Base-by-base conservation (phyloP, 2,797 vertebrate species). In the Eleutherodactylus coqui region DNA sequence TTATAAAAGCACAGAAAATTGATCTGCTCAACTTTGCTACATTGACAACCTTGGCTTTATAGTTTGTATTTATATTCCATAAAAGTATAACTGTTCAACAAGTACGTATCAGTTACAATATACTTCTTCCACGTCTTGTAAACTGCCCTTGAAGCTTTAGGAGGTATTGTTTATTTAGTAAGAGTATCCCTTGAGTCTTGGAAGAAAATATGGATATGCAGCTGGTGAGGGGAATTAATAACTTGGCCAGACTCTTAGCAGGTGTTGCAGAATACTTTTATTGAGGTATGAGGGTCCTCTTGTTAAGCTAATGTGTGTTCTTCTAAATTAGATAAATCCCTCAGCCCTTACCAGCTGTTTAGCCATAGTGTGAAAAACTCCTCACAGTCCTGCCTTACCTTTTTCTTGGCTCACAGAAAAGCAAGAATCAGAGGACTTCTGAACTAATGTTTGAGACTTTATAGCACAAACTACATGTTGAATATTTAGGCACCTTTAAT, bases 261-360 rank as follows among this genome's bases (percentile, higher is more conserved):
- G 86, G 82, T 87, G 82, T 84, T 87, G 72, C 21, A 62, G 41
- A 83, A 67, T 51, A 36, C 43, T 84, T 87, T 84, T 83, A 79
- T 84, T 79, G 41, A 87, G 47, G 81, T 87, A 60, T 9, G 49
- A 64, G 82, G 86, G 86, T 60, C 43, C 81, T 75, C 67, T 84
- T 87, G 75, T 87, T 83, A 83, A 80, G 75, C 55, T 87, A 84
- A 79, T 79, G 82, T 87, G 86, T 87, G 86, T 83, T 87, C 32
- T 73, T 84, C 67, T 87, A 87, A 84, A 87, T 87, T 73, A 87
- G 86, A 87, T 84, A 80, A 87, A 79, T 87, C 86, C 82, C 81
- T 70, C 27, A 79, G 76, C 86, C 67, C 86, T 79, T 79, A 84
- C 75, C 82, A 87, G 81, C 82, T 87, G 86, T 79, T 87, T 60